Conservation (phyloP, 2,888 invertebrate genomes). For the Mesopsocus fuscifrons region DNA sequence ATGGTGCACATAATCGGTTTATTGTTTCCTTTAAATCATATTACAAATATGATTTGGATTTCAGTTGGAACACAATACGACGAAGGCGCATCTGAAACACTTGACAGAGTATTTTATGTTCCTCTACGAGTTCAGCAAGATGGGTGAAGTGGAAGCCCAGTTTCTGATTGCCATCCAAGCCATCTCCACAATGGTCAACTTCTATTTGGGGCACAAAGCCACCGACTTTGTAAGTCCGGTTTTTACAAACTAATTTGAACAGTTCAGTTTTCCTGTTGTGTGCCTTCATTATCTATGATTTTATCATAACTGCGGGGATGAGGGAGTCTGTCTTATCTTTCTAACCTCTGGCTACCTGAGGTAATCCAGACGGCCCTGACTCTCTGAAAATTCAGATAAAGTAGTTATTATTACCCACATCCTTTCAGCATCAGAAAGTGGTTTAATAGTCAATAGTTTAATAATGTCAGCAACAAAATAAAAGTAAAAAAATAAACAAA, state of each 20-base stretch:
- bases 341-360: too few species aligned
- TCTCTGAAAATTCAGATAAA: too few species aligned
- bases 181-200: conserved; percentile 77
- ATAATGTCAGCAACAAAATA: too few species aligned
- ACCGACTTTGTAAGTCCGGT: conserved; percentile 45
- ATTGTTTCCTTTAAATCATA: too few species aligned
- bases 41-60: conserved; percentile 12
- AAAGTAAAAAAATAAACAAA: too few species aligned
- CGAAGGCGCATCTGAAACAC: conserved; percentile 68
- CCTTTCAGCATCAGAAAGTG: too few species aligned
- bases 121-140: conserved; percentile 81
- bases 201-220: conserved; percentile 72
- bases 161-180: conserved; percentile 74
- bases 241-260: too few species aligned
- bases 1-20: too few species aligned
- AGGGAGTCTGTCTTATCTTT: background rate
- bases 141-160: conserved; percentile 84
- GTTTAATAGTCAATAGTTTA: too few species aligned
- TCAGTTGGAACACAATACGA: conserved; percentile 60
- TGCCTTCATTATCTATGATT: conserved; percentile 9
- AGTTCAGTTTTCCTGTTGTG: background rate
- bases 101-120: conserved; percentile 85
- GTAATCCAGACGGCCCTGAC: too few species aligned
- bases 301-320: conserved; percentile 8
- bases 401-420: too few species aligned